Evolutionary conservation across 2,888 invertebrate genomes (phyloP).

Genomic region (Venusia cambrica): DNA sequence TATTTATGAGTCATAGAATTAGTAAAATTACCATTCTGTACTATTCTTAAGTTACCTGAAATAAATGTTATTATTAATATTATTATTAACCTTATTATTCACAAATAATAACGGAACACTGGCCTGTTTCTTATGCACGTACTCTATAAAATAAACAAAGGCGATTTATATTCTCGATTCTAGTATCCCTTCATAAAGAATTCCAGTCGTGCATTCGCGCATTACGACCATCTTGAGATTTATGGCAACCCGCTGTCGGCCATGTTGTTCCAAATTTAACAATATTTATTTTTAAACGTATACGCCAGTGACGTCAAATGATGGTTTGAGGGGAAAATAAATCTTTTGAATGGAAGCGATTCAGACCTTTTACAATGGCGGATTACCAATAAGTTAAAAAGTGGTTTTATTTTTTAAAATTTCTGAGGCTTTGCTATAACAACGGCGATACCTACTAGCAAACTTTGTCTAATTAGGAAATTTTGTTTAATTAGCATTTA

Average conservation of each 20-base stretch:
- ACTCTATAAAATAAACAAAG: constrained; percentile 41
- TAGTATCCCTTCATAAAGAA: constrained; percentile 71
- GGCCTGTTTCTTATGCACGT: constrained; percentile 28
- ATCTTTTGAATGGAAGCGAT: constrained; percentile 32
- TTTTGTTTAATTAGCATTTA: too few relatives aligned
- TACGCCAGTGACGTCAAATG: constrained; percentile 41
- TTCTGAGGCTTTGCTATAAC: too few relatives aligned
- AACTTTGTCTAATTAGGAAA: too few relatives aligned
- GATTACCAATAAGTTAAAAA: too few relatives aligned
- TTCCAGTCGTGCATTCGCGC: constrained; percentile 68
- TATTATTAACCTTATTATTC: constrained; percentile 6
- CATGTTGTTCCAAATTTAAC: constrained; percentile 78
- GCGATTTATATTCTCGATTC: constrained; percentile 53
- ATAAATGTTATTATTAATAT: too few relatives aligned
- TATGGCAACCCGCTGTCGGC: constrained; percentile 72
- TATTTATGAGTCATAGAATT: too few relatives aligned
- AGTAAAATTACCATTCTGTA: too few relatives aligned
- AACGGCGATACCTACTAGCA: too few relatives aligned
- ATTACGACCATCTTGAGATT: constrained; percentile 76
- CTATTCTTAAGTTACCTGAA: too few relatives aligned
- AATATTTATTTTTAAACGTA: constrained; percentile 57
- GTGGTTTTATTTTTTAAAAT: too few relatives aligned
- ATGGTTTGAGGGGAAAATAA: too few relatives aligned
- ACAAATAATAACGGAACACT: constrained; percentile 13
- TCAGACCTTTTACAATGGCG: constrained; percentile 1